Conservation (phyloP, 2,113 vertebrate genomes). For the Talpa occidentalis region DNA sequence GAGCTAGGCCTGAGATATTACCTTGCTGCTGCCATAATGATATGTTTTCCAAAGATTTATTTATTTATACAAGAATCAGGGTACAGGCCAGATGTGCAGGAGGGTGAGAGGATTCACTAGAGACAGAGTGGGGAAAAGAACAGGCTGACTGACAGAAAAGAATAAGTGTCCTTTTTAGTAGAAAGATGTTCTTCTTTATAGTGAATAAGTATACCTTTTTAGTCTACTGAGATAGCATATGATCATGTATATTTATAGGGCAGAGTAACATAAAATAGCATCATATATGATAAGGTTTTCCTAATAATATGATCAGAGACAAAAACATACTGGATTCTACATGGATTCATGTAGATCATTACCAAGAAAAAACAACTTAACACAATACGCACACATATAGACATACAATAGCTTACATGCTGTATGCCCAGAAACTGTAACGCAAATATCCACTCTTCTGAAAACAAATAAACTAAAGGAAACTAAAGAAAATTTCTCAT, state of each 20-base stretch:
- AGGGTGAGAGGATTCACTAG: too few relatives aligned
- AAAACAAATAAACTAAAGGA: slow-evolving; percentile 42
- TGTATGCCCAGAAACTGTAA: not conserved
- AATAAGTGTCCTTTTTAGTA: too few relatives aligned
- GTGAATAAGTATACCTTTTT: not conserved
- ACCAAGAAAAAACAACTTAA: too few relatives aligned
- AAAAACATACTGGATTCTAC: not conserved
- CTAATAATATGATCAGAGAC: not conserved
- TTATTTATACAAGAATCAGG: too few relatives aligned
- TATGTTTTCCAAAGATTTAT: not conserved
- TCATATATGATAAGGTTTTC: not conserved
- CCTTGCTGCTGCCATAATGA: not conserved
- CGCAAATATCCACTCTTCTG: not conserved
- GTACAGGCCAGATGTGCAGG: too few relatives aligned
- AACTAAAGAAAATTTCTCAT: slow-evolving; percentile 23
- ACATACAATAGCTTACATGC: not conserved
- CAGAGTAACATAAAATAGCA: not conserved
- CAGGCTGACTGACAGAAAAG: too few relatives aligned
- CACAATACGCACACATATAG: too few relatives aligned
- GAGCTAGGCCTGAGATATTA: not conserved
- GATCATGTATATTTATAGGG: not conserved
- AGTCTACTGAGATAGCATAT: not conserved
- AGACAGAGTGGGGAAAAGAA: too few relatives aligned
- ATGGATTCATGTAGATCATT: not conserved
- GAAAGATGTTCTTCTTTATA: too few relatives aligned